Evolutionary conservation across 1,140 invertebrate genomes (phyloP).

Genomic region (Aleiodes sp.): DNA sequence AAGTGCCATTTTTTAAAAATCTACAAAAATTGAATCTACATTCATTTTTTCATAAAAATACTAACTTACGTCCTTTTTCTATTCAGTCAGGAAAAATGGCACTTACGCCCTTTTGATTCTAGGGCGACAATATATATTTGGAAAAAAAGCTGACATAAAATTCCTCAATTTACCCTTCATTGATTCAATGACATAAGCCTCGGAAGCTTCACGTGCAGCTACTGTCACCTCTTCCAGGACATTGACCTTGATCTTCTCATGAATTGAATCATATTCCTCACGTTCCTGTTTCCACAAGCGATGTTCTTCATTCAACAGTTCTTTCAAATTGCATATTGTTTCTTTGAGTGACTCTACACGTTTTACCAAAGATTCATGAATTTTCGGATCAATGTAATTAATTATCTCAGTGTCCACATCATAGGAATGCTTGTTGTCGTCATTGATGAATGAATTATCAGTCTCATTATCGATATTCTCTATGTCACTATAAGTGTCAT

Average conservation of each 20-base stretch:
- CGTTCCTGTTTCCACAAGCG: not conserved
- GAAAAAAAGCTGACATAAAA: not conserved
- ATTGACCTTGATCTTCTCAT: not conserved
- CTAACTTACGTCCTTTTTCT: no score
- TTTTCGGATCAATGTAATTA: not conserved
- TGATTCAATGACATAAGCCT: not conserved
- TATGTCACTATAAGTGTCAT: not conserved
- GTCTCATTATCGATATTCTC: not conserved
- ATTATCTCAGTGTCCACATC: no score
- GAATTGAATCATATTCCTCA: not conserved
- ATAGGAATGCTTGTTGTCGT: not conserved
- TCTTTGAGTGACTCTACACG: not conserved
- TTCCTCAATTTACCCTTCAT: not conserved
- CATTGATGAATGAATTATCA: not conserved
- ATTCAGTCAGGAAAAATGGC: no score
- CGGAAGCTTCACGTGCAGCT: not conserved
- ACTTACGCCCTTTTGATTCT: no score
- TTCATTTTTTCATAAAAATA: no score
- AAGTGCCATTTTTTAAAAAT: no score
- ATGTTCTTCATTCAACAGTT: not conserved
- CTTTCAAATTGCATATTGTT: not conserved
- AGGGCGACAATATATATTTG: no score
- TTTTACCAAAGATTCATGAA: not conserved
- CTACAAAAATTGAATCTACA: no score
- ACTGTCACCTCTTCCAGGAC: not conserved